These are phyloP conservation scores for Pangasius sanitwongsei DNA, from an alignment of 2,797 vertebrate species.

Conservation along the genomic window DNA sequence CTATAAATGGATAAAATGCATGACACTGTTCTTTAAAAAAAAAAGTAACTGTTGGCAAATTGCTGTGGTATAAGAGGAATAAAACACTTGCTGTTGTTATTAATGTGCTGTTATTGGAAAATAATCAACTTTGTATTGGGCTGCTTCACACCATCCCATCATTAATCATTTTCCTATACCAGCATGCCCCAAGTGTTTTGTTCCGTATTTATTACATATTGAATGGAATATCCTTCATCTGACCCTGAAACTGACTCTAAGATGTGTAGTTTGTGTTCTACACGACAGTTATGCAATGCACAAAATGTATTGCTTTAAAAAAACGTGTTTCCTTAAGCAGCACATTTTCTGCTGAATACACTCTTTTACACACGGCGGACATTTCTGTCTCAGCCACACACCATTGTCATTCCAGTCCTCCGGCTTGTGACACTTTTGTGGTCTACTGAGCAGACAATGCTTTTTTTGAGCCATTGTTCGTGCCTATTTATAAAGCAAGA, in stretches of 20 bases:
- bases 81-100: not conserved
- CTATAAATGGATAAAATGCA: not conserved
- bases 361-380: slow-evolving; percentile 41
- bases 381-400: slow-evolving; percentile 59
- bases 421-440: slow-evolving; percentile 61
- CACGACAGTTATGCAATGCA: slow-evolving; percentile 10
- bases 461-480: slow-evolving; percentile 63
- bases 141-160: no score
- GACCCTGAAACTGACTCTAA: not conserved
- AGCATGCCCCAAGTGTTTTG: not conserved
- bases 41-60: not conserved
- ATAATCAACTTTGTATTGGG: not conserved
- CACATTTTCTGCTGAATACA: slow-evolving; percentile 53
- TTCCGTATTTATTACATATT: not conserved
- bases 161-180: not conserved
- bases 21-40: not conserved
- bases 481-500: slow-evolving; percentile 64
- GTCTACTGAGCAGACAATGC: slow-evolving; percentile 64
- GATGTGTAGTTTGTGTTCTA: not conserved
- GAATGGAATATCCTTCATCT: not conserved
- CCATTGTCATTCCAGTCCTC: slow-evolving; percentile 61
- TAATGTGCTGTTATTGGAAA: not conserved
- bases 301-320: slow-evolving; percentile 35
- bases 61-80: not conserved
- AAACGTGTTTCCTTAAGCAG: slow-evolving; percentile 26